These are phyloP conservation scores for Eupithecia centaureata DNA, from an alignment of 2,888 invertebrate genomes.

Conservation along the genomic window DNA sequence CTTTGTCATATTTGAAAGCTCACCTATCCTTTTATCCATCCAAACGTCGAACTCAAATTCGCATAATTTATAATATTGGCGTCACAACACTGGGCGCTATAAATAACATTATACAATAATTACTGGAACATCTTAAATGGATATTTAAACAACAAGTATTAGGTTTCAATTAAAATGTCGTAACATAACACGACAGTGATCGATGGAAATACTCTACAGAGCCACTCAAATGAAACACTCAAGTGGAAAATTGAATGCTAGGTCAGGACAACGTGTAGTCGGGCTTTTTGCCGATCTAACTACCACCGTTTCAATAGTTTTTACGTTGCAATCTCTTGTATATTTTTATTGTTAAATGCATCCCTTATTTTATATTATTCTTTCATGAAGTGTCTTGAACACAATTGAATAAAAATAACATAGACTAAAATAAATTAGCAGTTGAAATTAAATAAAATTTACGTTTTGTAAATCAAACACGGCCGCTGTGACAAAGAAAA, in stretches of 20 bases:
- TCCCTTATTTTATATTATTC: background rate
- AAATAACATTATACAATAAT: background rate
- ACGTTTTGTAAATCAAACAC: constrained; percentile 2
- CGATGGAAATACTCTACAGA: constrained; percentile 48
- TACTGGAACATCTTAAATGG: background rate
- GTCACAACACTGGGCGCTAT: no score
- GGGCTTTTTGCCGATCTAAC: constrained; percentile 1
- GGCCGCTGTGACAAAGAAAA: constrained; percentile 18
- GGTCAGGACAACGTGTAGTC: constrained; percentile 29
- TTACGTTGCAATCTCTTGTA: background rate
- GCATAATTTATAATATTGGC: no score
- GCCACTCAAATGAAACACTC: constrained; percentile 45
- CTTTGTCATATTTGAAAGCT: no score
- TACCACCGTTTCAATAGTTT: background rate
- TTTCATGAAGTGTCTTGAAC: background rate
- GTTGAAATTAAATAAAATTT: background rate
- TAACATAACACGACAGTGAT: constrained; percentile 51
- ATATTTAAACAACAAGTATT: constrained; percentile 7
- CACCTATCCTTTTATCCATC: no score
- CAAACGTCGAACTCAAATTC: no score
- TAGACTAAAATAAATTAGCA: no score
- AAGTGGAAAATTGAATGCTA: constrained; percentile 43
- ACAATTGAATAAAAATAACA: background rate
- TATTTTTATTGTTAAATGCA: background rate
- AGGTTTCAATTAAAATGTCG: constrained; percentile 39